Conservation (phyloP, 2,113 vertebrate genomes). For the Microcebus murinus region DNA sequence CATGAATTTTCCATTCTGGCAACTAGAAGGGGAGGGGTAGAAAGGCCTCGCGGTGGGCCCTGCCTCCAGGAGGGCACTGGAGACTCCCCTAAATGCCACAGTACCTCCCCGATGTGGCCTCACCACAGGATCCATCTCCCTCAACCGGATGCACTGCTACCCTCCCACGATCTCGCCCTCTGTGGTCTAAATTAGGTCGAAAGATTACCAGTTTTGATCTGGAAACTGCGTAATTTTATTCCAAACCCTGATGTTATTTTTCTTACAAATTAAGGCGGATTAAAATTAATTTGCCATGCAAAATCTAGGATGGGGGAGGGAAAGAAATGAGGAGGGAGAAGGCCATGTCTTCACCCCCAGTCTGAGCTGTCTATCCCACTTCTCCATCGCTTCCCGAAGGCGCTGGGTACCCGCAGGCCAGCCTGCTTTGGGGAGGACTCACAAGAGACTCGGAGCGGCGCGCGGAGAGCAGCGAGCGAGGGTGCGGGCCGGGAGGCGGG, state of each 20-base stretch:
- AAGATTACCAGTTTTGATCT: neutral
- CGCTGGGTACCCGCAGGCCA: neutral
- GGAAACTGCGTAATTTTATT: neutral
- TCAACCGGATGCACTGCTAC: neutral
- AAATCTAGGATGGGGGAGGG: neutral
- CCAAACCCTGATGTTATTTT: neutral
- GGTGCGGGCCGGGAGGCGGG: neutral
- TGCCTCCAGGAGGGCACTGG: neutral
- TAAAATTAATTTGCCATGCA: conserved; percentile 6
- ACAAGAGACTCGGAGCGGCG: fast-evolving
- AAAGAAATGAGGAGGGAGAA: neutral
- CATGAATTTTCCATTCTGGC: conserved; percentile 71
- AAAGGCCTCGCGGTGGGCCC: neutral
- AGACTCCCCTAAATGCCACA: neutral
- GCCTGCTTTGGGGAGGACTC: neutral
- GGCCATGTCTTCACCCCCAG: neutral
- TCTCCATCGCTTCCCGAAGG: neutral
- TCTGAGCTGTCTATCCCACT: neutral
- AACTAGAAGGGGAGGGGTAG: neutral
- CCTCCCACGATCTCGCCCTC: neutral
- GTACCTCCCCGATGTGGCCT: neutral
- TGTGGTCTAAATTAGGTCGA: neutral
- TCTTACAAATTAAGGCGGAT: neutral
- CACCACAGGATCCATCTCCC: neutral
- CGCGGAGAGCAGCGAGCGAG: neutral